These are phyloP conservation scores for Sinocyclocheilus rhinocerous DNA, from an alignment of 2,113 vertebrate species.

Conservation along the genomic window DNA sequence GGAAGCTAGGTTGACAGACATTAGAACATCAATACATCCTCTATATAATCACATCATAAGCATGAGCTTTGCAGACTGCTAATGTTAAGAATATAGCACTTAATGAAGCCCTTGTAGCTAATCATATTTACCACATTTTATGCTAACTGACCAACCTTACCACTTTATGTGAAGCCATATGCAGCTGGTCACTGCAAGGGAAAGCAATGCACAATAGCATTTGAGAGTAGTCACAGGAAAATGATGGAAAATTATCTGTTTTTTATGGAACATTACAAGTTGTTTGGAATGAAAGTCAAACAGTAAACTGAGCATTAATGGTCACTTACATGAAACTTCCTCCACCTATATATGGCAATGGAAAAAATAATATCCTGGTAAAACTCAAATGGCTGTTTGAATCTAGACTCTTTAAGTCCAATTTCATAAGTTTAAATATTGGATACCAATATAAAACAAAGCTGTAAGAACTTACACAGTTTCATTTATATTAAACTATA, in stretches of 20 bases:
- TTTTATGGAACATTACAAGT: neutral
- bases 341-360: too few species aligned
- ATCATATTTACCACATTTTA: slow-evolving; percentile 55
- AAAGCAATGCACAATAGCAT: slow-evolving; percentile 45
- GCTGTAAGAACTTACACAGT: too few species aligned
- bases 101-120: slow-evolving; percentile 56
- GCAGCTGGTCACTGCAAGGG: slow-evolving; percentile 63
- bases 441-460: neutral
- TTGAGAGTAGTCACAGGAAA: neutral
- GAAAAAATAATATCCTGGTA: neutral
- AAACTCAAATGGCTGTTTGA: neutral
- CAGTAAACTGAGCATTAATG: too few species aligned
- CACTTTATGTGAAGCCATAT: slow-evolving; percentile 62
- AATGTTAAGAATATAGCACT: slow-evolving; percentile 58
- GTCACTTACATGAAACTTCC: neutral
- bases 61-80: slow-evolving; percentile 58
- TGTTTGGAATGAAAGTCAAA: too few species aligned
- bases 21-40: slow-evolving; percentile 40
- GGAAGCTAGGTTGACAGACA: slow-evolving; percentile 46
- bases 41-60: slow-evolving; percentile 52
- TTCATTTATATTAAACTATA: neutral
- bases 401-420: neutral
- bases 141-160: slow-evolving; percentile 48
- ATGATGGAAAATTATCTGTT: neutral
- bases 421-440: neutral